Percentiles rank a stretch among this genome's conserved stretches.
Evolutionary conservation across 2,888 invertebrate genomes (phyloP).

Genomic region (Helleia helle): DNA sequence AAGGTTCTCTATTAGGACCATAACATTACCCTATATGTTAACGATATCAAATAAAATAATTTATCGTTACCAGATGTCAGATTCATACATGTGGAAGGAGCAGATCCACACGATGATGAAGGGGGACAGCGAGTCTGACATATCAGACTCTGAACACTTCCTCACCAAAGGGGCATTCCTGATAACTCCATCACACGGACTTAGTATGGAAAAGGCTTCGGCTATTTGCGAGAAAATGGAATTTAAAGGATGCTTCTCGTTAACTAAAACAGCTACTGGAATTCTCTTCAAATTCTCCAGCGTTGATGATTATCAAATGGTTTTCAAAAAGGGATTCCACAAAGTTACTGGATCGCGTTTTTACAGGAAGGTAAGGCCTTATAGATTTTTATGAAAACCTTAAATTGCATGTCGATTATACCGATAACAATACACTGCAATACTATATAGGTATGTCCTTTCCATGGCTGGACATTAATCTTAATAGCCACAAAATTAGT

Average conservation of each 20-base stretch:
- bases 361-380: conserved; percentile 86
- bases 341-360: conserved; percentile 89
- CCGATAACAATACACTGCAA: too few species aligned
- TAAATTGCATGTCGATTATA: too few species aligned
- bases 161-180: conserved; percentile 88
- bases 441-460: too few species aligned
- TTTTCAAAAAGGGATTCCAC: conserved; percentile 90
- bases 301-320: conserved; percentile 89
- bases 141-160: conserved; percentile 83
- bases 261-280: conserved; percentile 91
- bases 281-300: conserved; percentile 91
- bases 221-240: conserved; percentile 91
- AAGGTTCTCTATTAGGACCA: background rate
- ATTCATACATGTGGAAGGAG: conserved; percentile 69
- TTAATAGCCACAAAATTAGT: too few species aligned
- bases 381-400: too few species aligned
- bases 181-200: conserved; percentile 88
- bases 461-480: too few species aligned
- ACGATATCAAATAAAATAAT: too few species aligned
- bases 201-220: conserved; percentile 89
- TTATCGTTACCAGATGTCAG: conserved; percentile 51
- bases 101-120: conserved; percentile 75
- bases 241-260: conserved; percentile 88
- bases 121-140: conserved; percentile 86
- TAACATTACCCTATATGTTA: background rate